A percentile compares a stretch with the other conserved stretches of the same genome.
These are phyloP conservation scores for Tor tambroides DNA, from an alignment of 2,113 vertebrate genomes.

Conservation along the genomic window DNA sequence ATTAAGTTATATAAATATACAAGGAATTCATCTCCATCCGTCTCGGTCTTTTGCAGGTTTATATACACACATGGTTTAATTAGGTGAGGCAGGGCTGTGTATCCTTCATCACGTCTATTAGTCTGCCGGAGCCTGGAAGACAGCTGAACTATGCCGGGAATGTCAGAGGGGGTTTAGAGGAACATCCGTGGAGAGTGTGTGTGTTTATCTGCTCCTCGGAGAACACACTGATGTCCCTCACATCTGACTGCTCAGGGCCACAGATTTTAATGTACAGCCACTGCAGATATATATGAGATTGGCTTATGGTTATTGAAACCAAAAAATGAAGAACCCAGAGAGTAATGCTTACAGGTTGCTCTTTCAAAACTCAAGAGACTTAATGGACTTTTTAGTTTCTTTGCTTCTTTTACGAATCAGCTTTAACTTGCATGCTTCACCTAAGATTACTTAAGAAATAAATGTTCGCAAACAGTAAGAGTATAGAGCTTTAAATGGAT, in stretches of 20 bases:
- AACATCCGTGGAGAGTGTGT: slow-evolving; percentile 45
- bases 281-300: neutral
- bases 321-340: neutral
- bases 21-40: neutral
- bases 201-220: neutral
- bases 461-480: neutral
- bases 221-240: slow-evolving; percentile 1
- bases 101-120: slow-evolving; percentile 56
- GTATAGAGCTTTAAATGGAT: neutral
- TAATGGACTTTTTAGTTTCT: neutral
- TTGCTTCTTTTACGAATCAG: neutral
- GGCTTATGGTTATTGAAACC: neutral
- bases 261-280: slow-evolving; percentile 1
- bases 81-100: slow-evolving; percentile 22
- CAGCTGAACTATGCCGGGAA: slow-evolving; percentile 60
- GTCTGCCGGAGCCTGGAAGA: slow-evolving; percentile 46
- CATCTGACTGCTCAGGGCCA: neutral
- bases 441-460: neutral
- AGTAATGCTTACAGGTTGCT: neutral
- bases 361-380: neutral
- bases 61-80: slow-evolving; percentile 36
- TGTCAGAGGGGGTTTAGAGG: slow-evolving; percentile 55
- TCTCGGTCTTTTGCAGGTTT: neutral
- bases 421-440: neutral
- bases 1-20: slow-evolving; percentile 24